phyloP scores from a whole-genome alignment of 2,113 vertebrate genomes.

The Rhinoderma darwinii region DNA sequence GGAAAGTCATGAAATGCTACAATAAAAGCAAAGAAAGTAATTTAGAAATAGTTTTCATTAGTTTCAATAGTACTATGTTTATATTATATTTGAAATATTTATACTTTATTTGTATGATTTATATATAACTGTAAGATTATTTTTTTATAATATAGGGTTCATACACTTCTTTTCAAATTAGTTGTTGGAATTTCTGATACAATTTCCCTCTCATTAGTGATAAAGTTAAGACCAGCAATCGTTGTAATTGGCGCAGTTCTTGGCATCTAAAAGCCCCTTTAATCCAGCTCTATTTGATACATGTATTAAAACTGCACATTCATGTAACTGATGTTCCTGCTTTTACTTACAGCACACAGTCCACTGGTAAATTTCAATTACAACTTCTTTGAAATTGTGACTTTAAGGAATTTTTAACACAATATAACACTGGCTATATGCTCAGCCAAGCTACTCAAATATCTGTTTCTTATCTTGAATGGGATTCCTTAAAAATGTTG shows the following conservation, averaged over 20 bases:
- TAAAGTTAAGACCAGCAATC: not conserved
- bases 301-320: not conserved
- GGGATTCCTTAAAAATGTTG: constrained; percentile 7
- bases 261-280: not conserved
- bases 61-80: too few species aligned
- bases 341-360: not conserved
- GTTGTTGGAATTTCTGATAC: not conserved
- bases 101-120: too few species aligned
- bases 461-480: constrained; percentile 8
- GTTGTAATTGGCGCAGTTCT: not conserved
- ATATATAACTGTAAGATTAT: too few species aligned
- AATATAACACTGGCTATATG: not conserved
- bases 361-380: not conserved
- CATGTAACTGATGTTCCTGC: not conserved
- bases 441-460: not conserved
- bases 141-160: not conserved
- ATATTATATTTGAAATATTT: too few species aligned
- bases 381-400: not conserved
- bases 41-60: too few species aligned
- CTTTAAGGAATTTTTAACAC: not conserved
- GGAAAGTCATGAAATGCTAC: too few species aligned
- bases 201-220: not conserved
- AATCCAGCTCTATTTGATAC: not conserved
- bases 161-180: not conserved
- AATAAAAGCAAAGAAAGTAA: too few species aligned